Base-by-base conservation (phyloP, 2,113 vertebrate genomes). In the Nannospalax galili region DNA sequence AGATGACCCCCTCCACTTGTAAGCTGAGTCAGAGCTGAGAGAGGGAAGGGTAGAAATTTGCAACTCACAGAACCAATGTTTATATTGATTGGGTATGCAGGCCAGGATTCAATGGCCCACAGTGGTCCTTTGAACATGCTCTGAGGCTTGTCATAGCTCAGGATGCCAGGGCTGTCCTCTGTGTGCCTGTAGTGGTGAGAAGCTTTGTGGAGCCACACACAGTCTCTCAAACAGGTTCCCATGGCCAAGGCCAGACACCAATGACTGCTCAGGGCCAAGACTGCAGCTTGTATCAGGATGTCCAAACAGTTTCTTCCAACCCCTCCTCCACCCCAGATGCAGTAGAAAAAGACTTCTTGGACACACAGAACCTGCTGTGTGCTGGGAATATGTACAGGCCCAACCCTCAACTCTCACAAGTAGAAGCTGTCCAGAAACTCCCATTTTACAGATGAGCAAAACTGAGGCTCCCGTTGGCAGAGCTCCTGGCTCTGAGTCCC, bases 81-180 rank as follows among this genome's bases (percentile, higher is more conserved):
- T 30, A 37, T n/a, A 5, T 52, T 10, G 7, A 7, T 11, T 58
- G 15, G 40, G 10, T 0, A 0, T 0, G 0, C 6, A 37, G 60
- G 4, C 20, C 5, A 6, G 42, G 26, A 12, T n/a, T n/a, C n/a
- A n/a, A n/a, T 35, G 37, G 64, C 48, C 2, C 62, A 37, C 35
- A 7, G 0, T 3, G 45, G 60, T 48, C 10, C 37, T 72, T n/a
- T 72, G 64, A 30, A 32, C 40, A 60, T 56, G 28, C 6, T 6
- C 26, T 35, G 1, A 32, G 24, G 56, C 3, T 7, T n/a, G 6
- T 3, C 14, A 30, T 14, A 67, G 37, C 45, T 82, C 56, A 4
- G 11, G 74, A 62, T 14, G 22, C 78, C 45, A 7, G 8, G 26
- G 26, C 10, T 12, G 26, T 80, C 77, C 56, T 62, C 62, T 5